Evolutionary conservation across 1,140 invertebrate genomes (phyloP).

Genomic region (Agraylea sexmaculata): DNA sequence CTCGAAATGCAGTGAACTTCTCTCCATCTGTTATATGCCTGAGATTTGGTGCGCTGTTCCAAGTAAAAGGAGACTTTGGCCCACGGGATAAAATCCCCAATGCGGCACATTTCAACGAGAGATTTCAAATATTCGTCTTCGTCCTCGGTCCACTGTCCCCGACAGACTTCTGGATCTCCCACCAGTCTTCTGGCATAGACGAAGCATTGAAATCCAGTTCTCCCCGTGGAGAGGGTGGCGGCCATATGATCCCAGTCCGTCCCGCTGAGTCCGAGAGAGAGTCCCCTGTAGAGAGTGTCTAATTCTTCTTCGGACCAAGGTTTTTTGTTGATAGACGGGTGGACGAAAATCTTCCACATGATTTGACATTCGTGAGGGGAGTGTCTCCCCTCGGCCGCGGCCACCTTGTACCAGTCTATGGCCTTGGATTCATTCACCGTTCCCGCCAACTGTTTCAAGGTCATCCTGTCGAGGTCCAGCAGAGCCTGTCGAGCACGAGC

Average conservation of each 20-base stretch:
- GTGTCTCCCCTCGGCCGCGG: neutral
- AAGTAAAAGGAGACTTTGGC: constrained; percentile 15
- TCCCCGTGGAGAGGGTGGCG: constrained; percentile 1
- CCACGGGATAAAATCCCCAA: constrained; percentile 18
- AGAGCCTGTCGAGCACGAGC: neutral
- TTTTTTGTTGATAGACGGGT: constrained; percentile 14
- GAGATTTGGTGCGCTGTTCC: constrained; percentile 12
- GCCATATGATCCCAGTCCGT: constrained; percentile 16
- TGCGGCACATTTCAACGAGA: constrained; percentile 13
- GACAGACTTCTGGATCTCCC: neutral
- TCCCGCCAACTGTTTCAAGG: constrained; percentile 3
- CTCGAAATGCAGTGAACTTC: neutral
- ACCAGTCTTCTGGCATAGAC: constrained; percentile 9
- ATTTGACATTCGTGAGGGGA: constrained; percentile 11
- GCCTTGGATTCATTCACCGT: constrained; percentile 3
- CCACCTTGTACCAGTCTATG: constrained; percentile 11
- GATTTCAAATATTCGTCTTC: constrained; percentile 11
- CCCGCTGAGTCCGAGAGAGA: neutral
- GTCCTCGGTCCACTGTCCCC: constrained; percentile 9
- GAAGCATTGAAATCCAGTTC: constrained; percentile 17
- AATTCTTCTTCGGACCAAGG: constrained; percentile 9
- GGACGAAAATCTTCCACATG: constrained; percentile 13
- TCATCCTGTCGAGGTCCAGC: neutral
- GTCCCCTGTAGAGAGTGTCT: neutral
- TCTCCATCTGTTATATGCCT: constrained; percentile 16